Base-by-base conservation (phyloP, 2,888 invertebrate species). In the Patella ulyssiponensis region DNA sequence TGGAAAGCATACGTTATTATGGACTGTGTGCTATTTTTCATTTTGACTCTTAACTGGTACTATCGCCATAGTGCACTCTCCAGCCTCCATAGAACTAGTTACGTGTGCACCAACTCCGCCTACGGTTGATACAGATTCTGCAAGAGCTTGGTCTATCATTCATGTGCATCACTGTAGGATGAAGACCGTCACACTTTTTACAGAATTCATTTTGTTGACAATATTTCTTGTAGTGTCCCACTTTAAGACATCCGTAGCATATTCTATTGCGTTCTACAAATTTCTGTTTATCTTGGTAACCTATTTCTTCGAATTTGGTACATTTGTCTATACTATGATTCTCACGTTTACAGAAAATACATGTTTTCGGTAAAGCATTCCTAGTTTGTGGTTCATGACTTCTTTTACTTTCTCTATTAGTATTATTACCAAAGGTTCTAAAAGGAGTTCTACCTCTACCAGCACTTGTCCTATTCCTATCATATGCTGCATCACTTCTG, bases 51-150 rank as follows among this genome's bases (percentile, higher is more conserved):
- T 70, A 9, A 78, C 79, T 3, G 79, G 76, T 11, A 79, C 53
- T 17, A 79, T 79, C 3, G 76, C 56, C 79, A 79, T 77, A 33
- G 76, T 77, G 20, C 51, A 56, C 64, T 64, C 20, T 20, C 64
- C 64, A 33, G 33, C 33, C 33, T 33, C 33, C 33, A 3, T 33
- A 33, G 33, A 33, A 33, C 33, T 33, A 33, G 33, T 33, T 33
- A 33, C 33, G 33, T 33, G 33, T 33, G 33, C 33, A 33, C 33
- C 33, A 33, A 33, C 33, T 33, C 33, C 33, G 3, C 33, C 33
- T 33, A 33, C 33, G 33, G 33, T 33, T 33, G 33, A 33, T 33
- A 33, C 33, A 33, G 33, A 33, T 33, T 33, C 33, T 33, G 33
- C 33, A 33, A 2, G 3, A 33, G 33, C 33, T 33, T 33, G 33